These are phyloP conservation scores for Plecturocebus donacophilus DNA, from an alignment of 2,113 vertebrate genomes.

Conservation along the genomic window DNA sequence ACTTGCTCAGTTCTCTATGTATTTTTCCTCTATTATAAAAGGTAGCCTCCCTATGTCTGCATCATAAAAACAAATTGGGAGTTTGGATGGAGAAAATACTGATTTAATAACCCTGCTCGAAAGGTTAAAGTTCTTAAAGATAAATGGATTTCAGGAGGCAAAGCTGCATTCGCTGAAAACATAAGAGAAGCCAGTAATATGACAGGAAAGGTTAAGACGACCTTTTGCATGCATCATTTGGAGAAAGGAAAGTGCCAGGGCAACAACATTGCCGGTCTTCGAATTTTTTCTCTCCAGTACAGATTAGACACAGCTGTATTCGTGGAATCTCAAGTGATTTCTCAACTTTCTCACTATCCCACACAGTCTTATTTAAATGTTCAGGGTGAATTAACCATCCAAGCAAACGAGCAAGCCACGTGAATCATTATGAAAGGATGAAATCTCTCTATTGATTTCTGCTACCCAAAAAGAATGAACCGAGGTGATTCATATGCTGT, in stretches of 20 bases:
- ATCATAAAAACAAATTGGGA: conserved; percentile 63
- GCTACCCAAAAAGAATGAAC: conserved; percentile 84
- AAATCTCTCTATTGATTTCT: conserved; percentile 87
- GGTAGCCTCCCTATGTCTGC: conserved; percentile 38
- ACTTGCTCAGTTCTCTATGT: background rate
- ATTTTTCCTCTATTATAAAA: conserved; percentile 31
- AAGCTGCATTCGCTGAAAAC: conserved; percentile 63
- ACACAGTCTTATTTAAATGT: conserved; percentile 51
- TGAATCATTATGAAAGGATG: conserved; percentile 83
- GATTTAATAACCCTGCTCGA: conserved; percentile 76
- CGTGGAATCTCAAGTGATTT: background rate
- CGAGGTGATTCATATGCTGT: conserved; percentile 79
- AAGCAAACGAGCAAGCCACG: conserved; percentile 73
- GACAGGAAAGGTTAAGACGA: conserved; percentile 75
- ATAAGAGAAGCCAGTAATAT: conserved; percentile 53
- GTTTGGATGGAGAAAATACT: conserved; percentile 56
- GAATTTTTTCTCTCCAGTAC: conserved; percentile 25
- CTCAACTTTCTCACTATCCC: conserved; percentile 23
- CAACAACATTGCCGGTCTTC: background rate
- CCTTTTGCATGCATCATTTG: conserved; percentile 65
- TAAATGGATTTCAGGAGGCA: conserved; percentile 76
- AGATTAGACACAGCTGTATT: background rate
- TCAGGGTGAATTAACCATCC: conserved; percentile 42
- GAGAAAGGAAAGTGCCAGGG: background rate
- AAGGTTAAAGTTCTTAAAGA: conserved; percentile 77